Evolutionary conservation across 2,797 vertebrate species (phyloP).

Genomic region (Cirrhinus molitorella): DNA sequence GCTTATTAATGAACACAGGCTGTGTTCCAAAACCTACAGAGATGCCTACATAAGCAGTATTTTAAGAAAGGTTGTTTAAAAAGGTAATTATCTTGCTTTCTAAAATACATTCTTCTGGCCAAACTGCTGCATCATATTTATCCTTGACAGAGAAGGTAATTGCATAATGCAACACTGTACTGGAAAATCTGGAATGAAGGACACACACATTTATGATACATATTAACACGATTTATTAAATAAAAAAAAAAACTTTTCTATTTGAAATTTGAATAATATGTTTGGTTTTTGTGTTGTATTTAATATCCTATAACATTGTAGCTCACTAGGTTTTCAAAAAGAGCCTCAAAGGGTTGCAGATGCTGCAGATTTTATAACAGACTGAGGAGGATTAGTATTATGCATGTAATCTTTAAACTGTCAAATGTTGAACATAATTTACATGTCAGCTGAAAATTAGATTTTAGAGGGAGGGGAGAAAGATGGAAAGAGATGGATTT

Average conservation of each 20-base stretch:
- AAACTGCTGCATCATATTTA: constrained; percentile 9
- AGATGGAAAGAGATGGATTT: background rate
- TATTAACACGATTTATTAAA: background rate
- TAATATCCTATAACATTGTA: background rate
- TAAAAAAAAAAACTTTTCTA: background rate
- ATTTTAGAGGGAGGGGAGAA: constrained; percentile 5
- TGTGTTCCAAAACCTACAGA: background rate
- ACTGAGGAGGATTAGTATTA: constrained; percentile 32
- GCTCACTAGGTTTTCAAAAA: background rate
- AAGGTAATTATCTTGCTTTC: background rate
- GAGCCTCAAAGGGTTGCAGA: constrained; percentile 9
- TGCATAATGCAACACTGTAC: background rate
- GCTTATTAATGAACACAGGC: constrained; percentile 16
- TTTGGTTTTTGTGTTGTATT: background rate
- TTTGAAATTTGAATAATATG: background rate
- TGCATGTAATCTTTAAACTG: constrained; percentile 46
- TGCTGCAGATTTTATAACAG: constrained; percentile 27
- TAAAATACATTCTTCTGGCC: background rate
- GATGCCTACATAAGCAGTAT: background rate
- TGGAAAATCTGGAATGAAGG: background rate
- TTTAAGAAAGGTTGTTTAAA: constrained; percentile 9
- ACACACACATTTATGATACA: background rate
- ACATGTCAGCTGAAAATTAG: constrained; percentile 23
- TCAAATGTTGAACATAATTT: constrained; percentile 29
- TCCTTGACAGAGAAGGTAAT: background rate